These are phyloP conservation scores for Oryctes rhinoceros DNA, from an alignment of 1,140 invertebrate species.

Conservation along the genomic window DNA sequence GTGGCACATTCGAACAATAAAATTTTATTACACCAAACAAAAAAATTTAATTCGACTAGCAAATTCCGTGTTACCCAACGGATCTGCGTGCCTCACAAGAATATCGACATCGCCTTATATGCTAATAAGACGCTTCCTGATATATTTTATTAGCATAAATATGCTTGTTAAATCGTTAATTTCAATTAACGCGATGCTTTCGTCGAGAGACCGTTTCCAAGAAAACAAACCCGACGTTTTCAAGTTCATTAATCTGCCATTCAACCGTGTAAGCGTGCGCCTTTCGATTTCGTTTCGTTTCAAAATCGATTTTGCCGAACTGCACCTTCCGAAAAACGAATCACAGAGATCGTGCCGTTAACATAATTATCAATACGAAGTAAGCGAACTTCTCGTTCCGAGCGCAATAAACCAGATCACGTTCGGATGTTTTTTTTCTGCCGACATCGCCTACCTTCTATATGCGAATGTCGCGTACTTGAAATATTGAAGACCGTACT, in stretches of 20 bases:
- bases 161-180: background rate
- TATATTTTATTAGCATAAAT: background rate
- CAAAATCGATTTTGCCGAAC: background rate
- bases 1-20: no score
- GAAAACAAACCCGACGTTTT: background rate
- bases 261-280: background rate
- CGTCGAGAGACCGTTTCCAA: background rate
- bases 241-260: slow-evolving; percentile 31
- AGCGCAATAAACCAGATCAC: slow-evolving; percentile 17
- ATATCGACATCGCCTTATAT: background rate
- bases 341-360: background rate
- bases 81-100: no score
- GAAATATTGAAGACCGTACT: background rate
- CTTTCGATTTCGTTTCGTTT: slow-evolving; percentile 30
- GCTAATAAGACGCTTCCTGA: background rate
- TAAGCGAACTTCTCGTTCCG: background rate
- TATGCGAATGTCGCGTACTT: slow-evolving; percentile 22
- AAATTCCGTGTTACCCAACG: no score
- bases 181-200: background rate
- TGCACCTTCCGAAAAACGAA: background rate
- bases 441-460: background rate
- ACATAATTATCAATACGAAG: slow-evolving; percentile 3
- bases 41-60: no score
- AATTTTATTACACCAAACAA: no score
- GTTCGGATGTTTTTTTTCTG: background rate